Evolutionary conservation across 2,797 vertebrate genomes (phyloP).

Genomic region (Anguilla anguilla): DNA sequence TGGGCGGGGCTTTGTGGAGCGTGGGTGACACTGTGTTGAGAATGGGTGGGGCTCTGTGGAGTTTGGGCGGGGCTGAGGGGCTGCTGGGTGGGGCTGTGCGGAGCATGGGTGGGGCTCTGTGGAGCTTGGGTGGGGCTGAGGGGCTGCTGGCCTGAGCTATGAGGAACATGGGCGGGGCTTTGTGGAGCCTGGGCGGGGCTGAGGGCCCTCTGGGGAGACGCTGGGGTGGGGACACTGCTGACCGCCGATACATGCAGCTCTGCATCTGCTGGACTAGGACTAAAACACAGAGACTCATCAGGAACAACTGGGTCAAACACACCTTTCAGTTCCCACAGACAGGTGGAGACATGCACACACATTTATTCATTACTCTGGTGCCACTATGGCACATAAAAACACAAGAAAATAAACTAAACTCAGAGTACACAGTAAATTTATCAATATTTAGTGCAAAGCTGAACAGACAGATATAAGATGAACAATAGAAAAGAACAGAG

Average conservation of each 20-base stretch:
- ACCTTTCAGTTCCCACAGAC: no score
- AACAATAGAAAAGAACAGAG: neutral
- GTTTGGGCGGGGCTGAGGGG: neutral
- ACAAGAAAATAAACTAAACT: neutral
- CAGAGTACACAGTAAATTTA: neutral
- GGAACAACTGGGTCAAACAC: neutral
- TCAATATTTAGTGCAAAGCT: neutral
- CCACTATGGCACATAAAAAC: no score
- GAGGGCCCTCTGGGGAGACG: constrained; percentile 34
- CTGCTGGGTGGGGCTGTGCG: neutral
- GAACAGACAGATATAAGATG: neutral
- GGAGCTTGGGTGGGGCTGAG: neutral
- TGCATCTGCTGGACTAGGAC: constrained; percentile 63
- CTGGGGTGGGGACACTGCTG: constrained; percentile 55
- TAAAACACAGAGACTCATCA: constrained; percentile 45
- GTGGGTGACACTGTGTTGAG: neutral
- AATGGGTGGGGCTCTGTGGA: neutral
- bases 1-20: neutral
- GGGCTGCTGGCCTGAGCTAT: neutral
- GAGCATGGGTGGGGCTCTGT: neutral
- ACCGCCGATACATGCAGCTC: constrained; percentile 70
- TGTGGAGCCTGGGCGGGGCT: neutral
- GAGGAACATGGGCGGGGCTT: neutral
- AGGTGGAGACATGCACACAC: neutral
- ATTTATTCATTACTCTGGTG: neutral